Percentiles rank a stretch among this genome's conserved stretches.
Conservation (phyloP, 2,888 invertebrate genomes). For the Pseudococcus viburni region DNA sequence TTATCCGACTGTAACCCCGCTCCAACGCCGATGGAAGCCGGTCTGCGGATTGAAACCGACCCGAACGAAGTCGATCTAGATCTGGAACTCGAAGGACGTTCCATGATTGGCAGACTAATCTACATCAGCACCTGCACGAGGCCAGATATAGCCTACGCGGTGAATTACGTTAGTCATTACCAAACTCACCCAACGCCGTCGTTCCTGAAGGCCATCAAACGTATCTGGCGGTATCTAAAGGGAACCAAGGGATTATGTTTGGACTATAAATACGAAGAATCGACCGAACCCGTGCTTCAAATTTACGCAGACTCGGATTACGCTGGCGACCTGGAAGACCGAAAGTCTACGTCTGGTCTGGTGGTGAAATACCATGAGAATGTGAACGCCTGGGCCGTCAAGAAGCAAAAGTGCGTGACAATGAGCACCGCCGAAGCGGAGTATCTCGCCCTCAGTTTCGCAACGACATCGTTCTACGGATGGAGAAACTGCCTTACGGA, state of each 20-base stretch:
- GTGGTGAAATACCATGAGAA: not conserved
- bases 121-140: not conserved
- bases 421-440: constrained; percentile 15
- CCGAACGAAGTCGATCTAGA: not conserved
- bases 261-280: not conserved
- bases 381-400: not conserved
- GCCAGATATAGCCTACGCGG: too few relatives aligned
- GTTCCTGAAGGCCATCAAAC: not conserved
- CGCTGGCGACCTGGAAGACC: not conserved
- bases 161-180: too few relatives aligned
- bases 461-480: not conserved
- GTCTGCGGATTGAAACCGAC: not conserved
- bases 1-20: not conserved
- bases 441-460: not conserved
- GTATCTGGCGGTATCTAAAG: not conserved
- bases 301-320: constrained; percentile 12
- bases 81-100: not conserved
- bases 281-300: not conserved
- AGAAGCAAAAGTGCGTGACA: not conserved
- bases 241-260: not conserved
- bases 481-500: not conserved
- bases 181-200: not conserved
- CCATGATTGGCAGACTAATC: constrained; percentile 21
- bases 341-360: constrained; percentile 21
- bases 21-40: not conserved